phyloP scores from a whole-genome alignment of 2,113 vertebrate genomes.

The Coturnix japonica region DNA sequence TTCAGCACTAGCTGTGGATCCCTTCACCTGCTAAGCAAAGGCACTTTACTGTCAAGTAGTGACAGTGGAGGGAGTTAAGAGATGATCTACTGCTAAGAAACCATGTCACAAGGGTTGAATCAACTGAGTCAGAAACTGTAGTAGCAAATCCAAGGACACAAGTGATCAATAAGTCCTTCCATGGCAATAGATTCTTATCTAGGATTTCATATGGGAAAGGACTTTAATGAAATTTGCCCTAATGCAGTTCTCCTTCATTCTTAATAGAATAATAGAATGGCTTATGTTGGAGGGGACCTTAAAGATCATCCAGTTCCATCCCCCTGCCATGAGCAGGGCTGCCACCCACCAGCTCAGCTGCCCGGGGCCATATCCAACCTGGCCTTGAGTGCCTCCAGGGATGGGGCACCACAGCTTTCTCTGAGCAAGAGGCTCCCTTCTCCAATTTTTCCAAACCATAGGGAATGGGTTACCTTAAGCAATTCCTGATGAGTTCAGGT shows the following conservation, averaged over 20 bases:
- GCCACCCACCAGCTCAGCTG: too few species aligned
- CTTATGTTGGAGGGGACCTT: too few species aligned
- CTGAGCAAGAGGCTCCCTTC: background rate
- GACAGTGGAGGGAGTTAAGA: background rate
- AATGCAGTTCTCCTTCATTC: background rate
- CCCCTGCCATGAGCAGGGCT: too few species aligned
- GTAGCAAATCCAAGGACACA: background rate
- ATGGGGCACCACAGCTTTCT: too few species aligned
- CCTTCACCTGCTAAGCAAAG: fast-evolving
- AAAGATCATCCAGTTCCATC: too few species aligned
- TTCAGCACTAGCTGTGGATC: background rate
- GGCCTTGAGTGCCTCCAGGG: too few species aligned
- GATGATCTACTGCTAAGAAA: background rate
- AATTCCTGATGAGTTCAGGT: background rate
- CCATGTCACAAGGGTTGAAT: background rate
- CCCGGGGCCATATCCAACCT: too few species aligned
- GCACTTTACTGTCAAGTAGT: background rate
- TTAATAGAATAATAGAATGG: background rate
- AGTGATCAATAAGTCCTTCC: background rate
- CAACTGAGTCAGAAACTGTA: background rate
- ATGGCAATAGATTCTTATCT: background rate
- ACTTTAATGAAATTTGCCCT: background rate
- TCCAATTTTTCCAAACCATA: background rate
- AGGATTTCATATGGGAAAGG: background rate
- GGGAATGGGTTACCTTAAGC: background rate